phyloP scores from a whole-genome alignment of 2,113 vertebrate species.

The Sorex fumeus region DNA sequence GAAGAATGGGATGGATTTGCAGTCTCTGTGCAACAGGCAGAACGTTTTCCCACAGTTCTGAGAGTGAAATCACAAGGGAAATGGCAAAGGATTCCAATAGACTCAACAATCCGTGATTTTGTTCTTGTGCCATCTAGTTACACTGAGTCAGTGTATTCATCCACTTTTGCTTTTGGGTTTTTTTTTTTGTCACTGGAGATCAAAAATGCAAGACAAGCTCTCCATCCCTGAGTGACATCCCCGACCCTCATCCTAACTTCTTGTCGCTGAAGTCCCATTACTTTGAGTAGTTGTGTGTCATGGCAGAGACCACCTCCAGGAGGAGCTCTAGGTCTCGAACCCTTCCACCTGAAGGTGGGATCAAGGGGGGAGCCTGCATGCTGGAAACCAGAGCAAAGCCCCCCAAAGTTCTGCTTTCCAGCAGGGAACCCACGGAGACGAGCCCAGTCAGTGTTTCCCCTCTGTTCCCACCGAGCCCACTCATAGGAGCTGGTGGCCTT shows the following conservation, averaged over 20 bases:
- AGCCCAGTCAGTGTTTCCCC: no score
- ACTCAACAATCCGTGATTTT: neutral
- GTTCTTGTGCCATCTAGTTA: neutral
- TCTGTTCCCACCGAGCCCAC: no score
- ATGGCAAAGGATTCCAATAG: neutral
- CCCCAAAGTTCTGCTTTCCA: no score
- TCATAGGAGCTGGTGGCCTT: no score
- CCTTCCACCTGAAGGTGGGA: no score
- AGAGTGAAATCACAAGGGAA: neutral
- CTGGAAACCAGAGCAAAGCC: no score
- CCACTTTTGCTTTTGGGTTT: no score
- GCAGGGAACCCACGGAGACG: no score
- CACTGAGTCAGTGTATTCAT: neutral
- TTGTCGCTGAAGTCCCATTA: neutral
- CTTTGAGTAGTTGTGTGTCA: no score
- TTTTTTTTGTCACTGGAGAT: no score
- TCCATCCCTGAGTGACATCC: no score
- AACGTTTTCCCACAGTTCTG: accelerated
- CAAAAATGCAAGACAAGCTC: no score
- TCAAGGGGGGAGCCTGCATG: neutral
- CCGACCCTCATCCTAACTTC: neutral
- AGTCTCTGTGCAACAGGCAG: accelerated
- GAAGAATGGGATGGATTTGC: neutral
- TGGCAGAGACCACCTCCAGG: neutral
- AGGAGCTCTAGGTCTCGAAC: neutral